Base-by-base conservation (phyloP, 2,797 vertebrate genomes). In the Tachyglossus aculeatus region DNA sequence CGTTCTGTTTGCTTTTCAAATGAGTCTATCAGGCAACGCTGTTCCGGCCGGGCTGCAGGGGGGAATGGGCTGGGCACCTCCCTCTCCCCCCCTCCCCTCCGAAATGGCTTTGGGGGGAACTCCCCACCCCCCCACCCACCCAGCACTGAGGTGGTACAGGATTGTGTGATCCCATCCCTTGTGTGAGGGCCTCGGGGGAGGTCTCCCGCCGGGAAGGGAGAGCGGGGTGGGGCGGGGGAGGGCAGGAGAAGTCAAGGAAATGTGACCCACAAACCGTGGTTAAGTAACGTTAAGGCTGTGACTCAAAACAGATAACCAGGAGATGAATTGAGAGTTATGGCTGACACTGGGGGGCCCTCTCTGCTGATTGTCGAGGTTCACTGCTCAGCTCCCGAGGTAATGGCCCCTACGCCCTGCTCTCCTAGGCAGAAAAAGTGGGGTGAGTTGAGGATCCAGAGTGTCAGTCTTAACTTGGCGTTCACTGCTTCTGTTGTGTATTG, bases 101-200 rank as follows among this genome's bases (percentile, higher is more conserved):
- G n/a, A n/a, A n/a, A n/a, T n/a, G n/a, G n/a, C n/a, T n/a, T n/a
- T n/a, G n/a, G n/a, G n/a, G n/a, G n/a, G n/a, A n/a, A n/a, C n/a
- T n/a, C n/a, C n/a, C n/a, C n/a, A n/a, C n/a, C n/a, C n/a, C n/a
- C n/a, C n/a, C n/a, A n/a, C n/a, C n/a, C 82, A 77, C 74, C 84
- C 83, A 85, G 80, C 74, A 86, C 82, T 81, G 80, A 88, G 86
- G 81, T 78, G 74, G 69, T 65, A 61, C 61, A 67, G 78, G n/a
- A n/a, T n/a, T n/a, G n/a, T 80, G 66, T 71, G 71, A 79, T 57
- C 47, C 37, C 56, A 34, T 64, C 51, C n/a, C 63, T 70, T 61
- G 50, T 56, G 45, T 47, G 50, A 60, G 74, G 14, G 22, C 43
- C 63, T 59, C 48, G 45, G 24, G 31, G 37, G 8, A 14, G 43